Base-by-base conservation (phyloP, 2,888 invertebrate genomes). In the Taphrorychus bicolor region DNA sequence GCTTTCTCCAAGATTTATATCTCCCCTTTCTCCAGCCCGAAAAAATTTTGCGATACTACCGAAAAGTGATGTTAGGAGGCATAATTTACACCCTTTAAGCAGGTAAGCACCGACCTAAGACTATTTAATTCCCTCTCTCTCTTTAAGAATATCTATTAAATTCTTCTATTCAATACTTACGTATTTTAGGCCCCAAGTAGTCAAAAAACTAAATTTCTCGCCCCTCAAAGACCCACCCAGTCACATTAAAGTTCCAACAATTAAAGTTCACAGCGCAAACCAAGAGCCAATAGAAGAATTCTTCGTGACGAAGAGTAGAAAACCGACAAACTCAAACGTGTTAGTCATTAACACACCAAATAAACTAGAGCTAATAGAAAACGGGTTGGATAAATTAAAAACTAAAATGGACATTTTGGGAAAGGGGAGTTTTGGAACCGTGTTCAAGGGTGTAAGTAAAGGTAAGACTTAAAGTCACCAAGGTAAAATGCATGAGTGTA, bases 401-500 rank as follows among this genome's bases (percentile, higher is more conserved):
- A 70, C 70, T 52, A 56, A 70, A 22, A 69, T 78, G 7, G 76
- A 76, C 66, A 71, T 81, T 65, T 71, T 82, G 49, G 81, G 81
- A 19, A 76, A 73, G 70, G 82, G 82, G 19, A 66, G 75, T 7
- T 82, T 82, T 72, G 82, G 82, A n/a, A 77, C 76, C n/a, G 80
- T 82, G 5, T 75, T 81, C 51, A 75, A 74, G 69, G 80, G 79
- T 19, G 64, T 71, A n/a, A 76, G 77, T 72, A 75, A 78, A 75
- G 78, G 81, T 81, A 76, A 23, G 16, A n/a, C n/a, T n/a, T 24
- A 32, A 42, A 19, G 16, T 42, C 18, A 11, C 2, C n/a, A 19
- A 18, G n/a, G 23, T 0, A 9, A 21, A 22, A n/a, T 22, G 16
- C 16, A 17, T 54, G n/a, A n/a, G n/a, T n/a, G n/a, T n/a, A n/a